These are phyloP conservation scores for Metridium senile DNA, from an alignment of 92 coral and sea anemone species.

Conservation along the genomic window DNA sequence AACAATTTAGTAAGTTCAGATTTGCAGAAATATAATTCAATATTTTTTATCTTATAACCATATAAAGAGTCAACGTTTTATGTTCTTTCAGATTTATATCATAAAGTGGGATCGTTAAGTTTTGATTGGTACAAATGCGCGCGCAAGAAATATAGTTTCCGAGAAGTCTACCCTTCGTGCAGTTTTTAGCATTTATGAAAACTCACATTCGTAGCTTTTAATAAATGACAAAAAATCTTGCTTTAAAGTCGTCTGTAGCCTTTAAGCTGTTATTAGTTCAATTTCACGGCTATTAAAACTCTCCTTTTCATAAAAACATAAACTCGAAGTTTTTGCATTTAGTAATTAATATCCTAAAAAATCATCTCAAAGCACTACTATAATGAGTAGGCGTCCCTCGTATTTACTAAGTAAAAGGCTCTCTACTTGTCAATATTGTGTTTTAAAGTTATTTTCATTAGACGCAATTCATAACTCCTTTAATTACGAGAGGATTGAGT, in stretches of 20 bases:
- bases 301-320: not conserved
- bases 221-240: too few relatives aligned
- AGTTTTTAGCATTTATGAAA: not conserved
- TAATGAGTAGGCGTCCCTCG: conserved; percentile 6
- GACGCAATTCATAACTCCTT: conserved; percentile 1
- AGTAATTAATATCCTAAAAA: conserved; percentile 27
- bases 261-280: too few relatives aligned
- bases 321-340: not conserved
- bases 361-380: not conserved
- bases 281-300: not conserved
- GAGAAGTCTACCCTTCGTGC: not conserved
- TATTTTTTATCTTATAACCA: too few relatives aligned
- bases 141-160: too few relatives aligned
- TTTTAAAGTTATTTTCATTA: not conserved
- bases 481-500: not conserved
- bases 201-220: too few relatives aligned
- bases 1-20: too few relatives aligned
- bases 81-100: too few relatives aligned
- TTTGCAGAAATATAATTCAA: too few relatives aligned
- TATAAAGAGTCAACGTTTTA: too few relatives aligned
- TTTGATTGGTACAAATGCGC: too few relatives aligned
- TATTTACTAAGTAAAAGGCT: not conserved
- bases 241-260: too few relatives aligned
- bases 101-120: too few relatives aligned
- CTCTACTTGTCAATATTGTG: conserved; percentile 4